Evolutionary conservation across 2,113 vertebrate genomes (phyloP).

Genomic region (Sterrhoptilus dennistouni): DNA sequence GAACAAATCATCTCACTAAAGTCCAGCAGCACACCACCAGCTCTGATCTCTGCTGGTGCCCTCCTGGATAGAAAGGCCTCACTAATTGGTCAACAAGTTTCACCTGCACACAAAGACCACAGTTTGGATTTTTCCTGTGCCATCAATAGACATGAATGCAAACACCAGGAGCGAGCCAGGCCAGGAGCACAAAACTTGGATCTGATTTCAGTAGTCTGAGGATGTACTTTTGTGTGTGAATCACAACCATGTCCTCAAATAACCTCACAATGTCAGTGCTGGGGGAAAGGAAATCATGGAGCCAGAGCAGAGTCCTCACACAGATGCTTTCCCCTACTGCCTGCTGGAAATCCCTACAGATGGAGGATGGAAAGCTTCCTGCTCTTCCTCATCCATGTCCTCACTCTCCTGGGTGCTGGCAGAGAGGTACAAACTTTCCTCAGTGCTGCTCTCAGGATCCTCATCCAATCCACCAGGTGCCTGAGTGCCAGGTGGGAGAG

Average conservation of each 20-base stretch:
- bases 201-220: background rate
- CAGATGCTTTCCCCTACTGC: background rate
- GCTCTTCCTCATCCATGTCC: background rate
- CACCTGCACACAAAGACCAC: background rate
- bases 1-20: background rate
- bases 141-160: background rate
- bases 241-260: background rate
- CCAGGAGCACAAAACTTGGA: background rate
- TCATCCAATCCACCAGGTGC: fast-evolving
- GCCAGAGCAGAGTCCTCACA: background rate
- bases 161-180: background rate
- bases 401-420: background rate
- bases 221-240: background rate
- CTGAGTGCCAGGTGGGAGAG: background rate
- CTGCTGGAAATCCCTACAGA: background rate
- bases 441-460: background rate
- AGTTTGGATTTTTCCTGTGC: background rate
- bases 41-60: background rate
- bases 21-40: background rate
- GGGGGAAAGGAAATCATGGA: background rate
- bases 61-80: background rate
- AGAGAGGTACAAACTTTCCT: background rate
- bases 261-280: background rate
- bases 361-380: background rate
- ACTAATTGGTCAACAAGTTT: no score